phyloP scores from a whole-genome alignment of 2,888 invertebrate genomes.

The Caenorhabditis sp. region DNA sequence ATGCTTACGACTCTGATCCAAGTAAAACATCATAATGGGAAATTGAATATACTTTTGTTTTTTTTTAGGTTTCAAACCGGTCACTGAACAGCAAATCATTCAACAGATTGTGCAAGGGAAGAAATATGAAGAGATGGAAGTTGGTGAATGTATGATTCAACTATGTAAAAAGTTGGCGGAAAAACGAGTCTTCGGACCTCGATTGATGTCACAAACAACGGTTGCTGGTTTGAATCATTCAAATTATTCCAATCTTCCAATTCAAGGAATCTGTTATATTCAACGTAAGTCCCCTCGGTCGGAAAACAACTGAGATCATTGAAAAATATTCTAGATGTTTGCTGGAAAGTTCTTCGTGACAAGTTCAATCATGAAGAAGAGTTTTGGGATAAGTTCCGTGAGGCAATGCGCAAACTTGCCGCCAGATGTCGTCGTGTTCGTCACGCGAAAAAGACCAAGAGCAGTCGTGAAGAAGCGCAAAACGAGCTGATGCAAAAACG shows the following conservation, averaged over 20 bases:
- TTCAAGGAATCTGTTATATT: conserved; percentile 69
- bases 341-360: conserved; percentile 61
- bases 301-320: background rate
- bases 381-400: conserved; percentile 69
- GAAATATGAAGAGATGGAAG: conserved; percentile 65
- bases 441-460: conserved; percentile 67
- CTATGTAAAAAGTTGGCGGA: conserved; percentile 70
- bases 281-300: conserved; percentile 52
- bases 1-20: conserved; percentile 66
- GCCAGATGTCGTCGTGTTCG: conserved; percentile 68
- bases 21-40: conserved; percentile 36
- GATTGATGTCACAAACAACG: conserved; percentile 69
- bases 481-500: conserved; percentile 26
- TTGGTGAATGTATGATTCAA: conserved; percentile 67
- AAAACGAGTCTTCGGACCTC: conserved; percentile 69
- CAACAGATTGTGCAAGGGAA: conserved; percentile 65
- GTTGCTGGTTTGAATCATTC: conserved; percentile 70
- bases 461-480: conserved; percentile 42
- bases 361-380: conserved; percentile 64
- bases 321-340: conserved; percentile 61
- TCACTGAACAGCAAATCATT: conserved; percentile 67
- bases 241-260: conserved; percentile 69
- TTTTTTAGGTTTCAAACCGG: conserved; percentile 65
- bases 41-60: no score
- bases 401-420: conserved; percentile 69